Evolutionary conservation across 1,140 invertebrate species (phyloP), one percentile per base, ranked within the genome.

Genomic region (Aphelinus certus): DNA sequence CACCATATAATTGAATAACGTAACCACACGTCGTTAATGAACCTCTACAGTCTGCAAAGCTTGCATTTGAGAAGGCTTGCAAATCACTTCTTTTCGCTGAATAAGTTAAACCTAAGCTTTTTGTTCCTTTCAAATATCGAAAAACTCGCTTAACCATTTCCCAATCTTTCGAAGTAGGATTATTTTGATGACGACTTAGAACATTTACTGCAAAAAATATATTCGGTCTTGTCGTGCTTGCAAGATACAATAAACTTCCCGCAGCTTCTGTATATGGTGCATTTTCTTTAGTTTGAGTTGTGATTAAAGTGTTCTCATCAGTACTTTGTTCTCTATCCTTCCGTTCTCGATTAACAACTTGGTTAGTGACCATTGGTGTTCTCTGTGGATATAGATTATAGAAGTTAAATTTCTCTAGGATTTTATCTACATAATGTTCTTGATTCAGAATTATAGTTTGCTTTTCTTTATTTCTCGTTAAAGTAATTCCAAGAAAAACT

Each of bases 31-130:
- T 75, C 6, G 64, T 67, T 7, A 75, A 5, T 42, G 64, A 68
- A 26, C 58, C 65, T 55, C 68, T 75, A 43, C 73, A 75, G 45
- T 75, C 73, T 6, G 73, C 56, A 43, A 75, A 68, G n/a, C 73
- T 75, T 2, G 73, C 65, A 46, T 75, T 65, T 51, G 73, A 62
- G 49, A 47, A 75, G 9, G 47, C 48, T 10, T 53, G 42, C 3
- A 75, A 2, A 9, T 53, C 56, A 46, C 45, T 9, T n/a, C 3
- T 3, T 46, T 63, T 71, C 7, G 42, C 68, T 48, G 43, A 55
- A 26, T 64, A 76, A 7, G 9, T 57, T 49, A 76, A 43, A 26
- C 3, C 46, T 6, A 7, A 46, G 42, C 65, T 60, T 60, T n/a
- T 65, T 42, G 74, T 76, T 10, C 68, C 60, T 9, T 5, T 45